These are phyloP conservation scores for Drosophila sulfurigaster DNA, from an alignment of 1,140 invertebrate species.

Conservation along the genomic window DNA sequence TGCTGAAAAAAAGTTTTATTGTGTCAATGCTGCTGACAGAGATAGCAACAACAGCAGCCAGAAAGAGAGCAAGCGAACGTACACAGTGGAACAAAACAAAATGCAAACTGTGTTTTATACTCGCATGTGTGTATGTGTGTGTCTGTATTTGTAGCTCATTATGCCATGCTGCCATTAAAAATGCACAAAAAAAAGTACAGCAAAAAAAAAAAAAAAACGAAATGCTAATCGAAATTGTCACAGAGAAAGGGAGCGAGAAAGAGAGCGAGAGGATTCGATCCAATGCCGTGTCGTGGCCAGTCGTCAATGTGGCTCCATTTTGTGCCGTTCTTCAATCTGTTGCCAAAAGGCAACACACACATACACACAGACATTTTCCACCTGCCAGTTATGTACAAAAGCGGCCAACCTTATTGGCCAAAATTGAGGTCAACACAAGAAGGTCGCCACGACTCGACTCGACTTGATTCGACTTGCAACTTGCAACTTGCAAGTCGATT, in stretches of 20 bases:
- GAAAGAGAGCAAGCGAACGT: neutral
- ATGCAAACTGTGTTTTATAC: conserved; percentile 44
- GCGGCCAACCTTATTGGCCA: conserved; percentile 66
- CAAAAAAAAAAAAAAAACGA: neutral
- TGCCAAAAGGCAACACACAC: conserved; percentile 24
- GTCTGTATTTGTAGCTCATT: conserved; percentile 66
- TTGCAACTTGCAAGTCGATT: conserved; percentile 20
- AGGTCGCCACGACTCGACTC: conserved; percentile 53
- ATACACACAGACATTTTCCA: conserved; percentile 14
- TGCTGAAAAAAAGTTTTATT: conserved; percentile 72
- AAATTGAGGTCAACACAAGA: conserved; percentile 77
- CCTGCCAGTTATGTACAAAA: conserved; percentile 42
- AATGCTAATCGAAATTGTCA: conserved; percentile 57
- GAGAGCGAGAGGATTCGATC: neutral
- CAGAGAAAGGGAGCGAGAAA: neutral
- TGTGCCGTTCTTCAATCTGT: conserved; percentile 70
- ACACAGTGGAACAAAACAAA: conserved; percentile 64
- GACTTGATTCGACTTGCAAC: conserved; percentile 1
- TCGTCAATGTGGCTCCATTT: conserved; percentile 22
- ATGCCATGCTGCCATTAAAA: conserved; percentile 75
- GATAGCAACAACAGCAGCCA: neutral
- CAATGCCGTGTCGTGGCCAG: neutral
- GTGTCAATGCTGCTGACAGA: conserved; percentile 71
- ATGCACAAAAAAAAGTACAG: neutral
- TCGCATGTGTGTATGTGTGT: neutral